Base-by-base conservation (phyloP, 2,113 vertebrate genomes). In the Zosterops japonicus region DNA sequence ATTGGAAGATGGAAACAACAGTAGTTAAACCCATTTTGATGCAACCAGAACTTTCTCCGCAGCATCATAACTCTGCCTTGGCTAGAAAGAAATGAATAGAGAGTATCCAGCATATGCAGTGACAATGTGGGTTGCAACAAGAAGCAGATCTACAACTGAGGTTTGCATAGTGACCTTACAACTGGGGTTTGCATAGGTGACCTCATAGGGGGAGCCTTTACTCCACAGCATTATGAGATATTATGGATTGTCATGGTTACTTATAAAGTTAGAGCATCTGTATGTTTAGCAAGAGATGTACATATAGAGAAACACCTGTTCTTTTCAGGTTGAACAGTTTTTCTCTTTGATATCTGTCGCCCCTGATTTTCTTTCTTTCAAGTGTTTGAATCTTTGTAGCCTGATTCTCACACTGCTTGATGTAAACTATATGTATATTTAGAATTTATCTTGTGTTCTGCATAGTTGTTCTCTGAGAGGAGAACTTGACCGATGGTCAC, bases 271-370 rank as follows among this genome's bases (percentile, higher is more conserved):
- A 36, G 16, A 75, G 5, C 3, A 35, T 35, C 60, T 82, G 11
- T 18, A 56, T 52, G 17, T 74, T n/a, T 29, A 82, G 15, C 13
- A 35, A 57, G 19, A 41, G 24, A 29, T n/a, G 16, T 36, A 27
- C 12, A 13, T 25, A 9, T 8, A 35, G 11, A 35, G 12, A 24
- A 71, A 49, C 7, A 47, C 1, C 4, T 4, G 2, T 2, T 50
- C 57, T 82, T 59, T 52, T 75, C 20, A 25, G 42, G 5, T 28
- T 70, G 20, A 57, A 16, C 3, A 12, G 2, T 27, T 83, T 83
- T 67, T 36, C 36, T 36, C 36, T 36, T 36, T 36, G 36, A 36
- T 36, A 36, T 36, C 36, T 36, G 36, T 36, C 36, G 8, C 36
- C 36, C 36, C 36, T 36, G 36, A 36, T 36, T 36, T 36, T 36